Base-by-base conservation (phyloP, 2,888 invertebrate species). In the Lithodes maja region DNA sequence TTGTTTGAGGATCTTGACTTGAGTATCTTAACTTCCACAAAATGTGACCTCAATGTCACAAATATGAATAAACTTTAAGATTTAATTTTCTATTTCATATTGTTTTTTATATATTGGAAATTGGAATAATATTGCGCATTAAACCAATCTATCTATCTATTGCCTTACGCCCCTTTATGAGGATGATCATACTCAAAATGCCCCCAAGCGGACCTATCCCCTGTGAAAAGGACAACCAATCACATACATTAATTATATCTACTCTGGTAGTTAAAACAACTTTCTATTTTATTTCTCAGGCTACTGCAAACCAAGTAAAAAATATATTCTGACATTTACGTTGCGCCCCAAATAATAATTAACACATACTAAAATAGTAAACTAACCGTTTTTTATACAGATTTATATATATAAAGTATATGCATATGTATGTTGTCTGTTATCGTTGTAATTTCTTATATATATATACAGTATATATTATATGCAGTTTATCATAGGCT, bases 351-450 rank as follows among this genome's bases (percentile, higher is more conserved):
- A 33, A 33, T 33, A 33, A 7, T 33, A 68, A 81, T 12, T 49
- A 68, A 68, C 2, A 68, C 68, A 49, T 82, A 49, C 61, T 82
- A 3, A 2, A 82, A 49, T 82, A 82, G 50, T 49, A 50, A 68
- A 82, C 81, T 82, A 82, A 82, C 81, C 61, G 17, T 5, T 71
- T 68, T 68, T 82, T 82, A 50, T 68, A 82, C 68, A 82, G 49
- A 77, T 77, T 52, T 77, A 77, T 77, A 77, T 77, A 77, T 77
- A 77, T n/a, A 33, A 33, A 33, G 33, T 33, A 80, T 80, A 80
- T 68, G 68, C 33, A 82, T 50, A 82, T 68, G 68, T 81, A 68
- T 68, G 81, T 81, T 81, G 68, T 81, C 81, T 81, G 81, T 81
- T 81, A 81, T 81, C 81, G 68, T 81, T 81, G 81, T 81, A 15